These are phyloP conservation scores for Tetragonula clypearis DNA, from an alignment of 1,140 invertebrate species.

Conservation along the genomic window DNA sequence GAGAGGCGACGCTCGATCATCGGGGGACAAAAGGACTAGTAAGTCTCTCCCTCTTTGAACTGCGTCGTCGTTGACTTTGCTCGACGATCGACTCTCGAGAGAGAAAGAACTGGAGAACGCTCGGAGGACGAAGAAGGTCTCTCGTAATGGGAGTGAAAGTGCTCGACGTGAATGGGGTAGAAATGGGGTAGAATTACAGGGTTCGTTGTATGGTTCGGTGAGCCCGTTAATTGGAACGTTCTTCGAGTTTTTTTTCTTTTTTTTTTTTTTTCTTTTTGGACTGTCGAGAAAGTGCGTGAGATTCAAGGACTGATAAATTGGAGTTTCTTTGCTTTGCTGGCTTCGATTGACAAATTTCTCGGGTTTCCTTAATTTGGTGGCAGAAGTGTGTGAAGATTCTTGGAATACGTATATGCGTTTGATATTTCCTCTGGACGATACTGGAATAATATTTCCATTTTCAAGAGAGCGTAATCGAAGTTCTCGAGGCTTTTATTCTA, in stretches of 20 bases:
- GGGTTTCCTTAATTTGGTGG: neutral
- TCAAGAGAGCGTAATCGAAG: neutral
- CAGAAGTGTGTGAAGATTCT: neutral
- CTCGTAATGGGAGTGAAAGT: neutral
- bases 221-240: neutral
- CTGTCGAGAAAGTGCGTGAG: neutral
- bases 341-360: neutral
- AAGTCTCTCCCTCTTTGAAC: slow-evolving; percentile 34
- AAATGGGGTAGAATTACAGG: neutral
- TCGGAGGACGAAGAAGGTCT: neutral
- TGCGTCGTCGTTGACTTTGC: neutral
- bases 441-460: neutral
- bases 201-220: neutral
- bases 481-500: neutral
- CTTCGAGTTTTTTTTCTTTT: neutral
- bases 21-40: slow-evolving; percentile 15
- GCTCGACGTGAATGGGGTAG: neutral
- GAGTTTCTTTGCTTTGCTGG: neutral
- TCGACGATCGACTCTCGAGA: neutral
- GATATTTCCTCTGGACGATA: neutral
- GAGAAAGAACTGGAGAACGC: neutral
- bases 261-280: no score
- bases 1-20: neutral
- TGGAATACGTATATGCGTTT: neutral
- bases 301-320: neutral